Evolutionary conservation across 1,140 invertebrate species (phyloP), one percentile per base, ranked within the genome.

Genomic region (Stegodyphus dumicola): DNA sequence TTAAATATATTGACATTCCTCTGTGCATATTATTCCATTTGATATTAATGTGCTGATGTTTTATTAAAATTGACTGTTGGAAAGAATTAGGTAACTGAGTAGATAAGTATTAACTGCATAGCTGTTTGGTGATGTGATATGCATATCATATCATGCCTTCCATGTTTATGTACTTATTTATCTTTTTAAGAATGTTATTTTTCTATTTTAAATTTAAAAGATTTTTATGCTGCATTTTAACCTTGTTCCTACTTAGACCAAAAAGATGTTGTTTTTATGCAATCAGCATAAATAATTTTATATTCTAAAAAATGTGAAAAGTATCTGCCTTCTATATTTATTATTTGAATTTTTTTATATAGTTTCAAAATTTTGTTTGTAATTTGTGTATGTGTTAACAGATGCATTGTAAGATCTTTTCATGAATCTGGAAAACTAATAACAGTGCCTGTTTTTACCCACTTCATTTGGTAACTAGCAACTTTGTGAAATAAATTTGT

Each of bases 91-190:
- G 17, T 33, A 80, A 18, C 51, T 73, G 17, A 71, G 33, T 33
- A 33, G 64, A 76, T 60, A 54, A 77, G 67, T 60, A 56, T 51
- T 13, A 80, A 60, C n/a, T 64, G 18, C 52, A 56, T 73, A 80
- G 18, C 49, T 80, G 69, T 73, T 77, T 79, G 54, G 15, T 76
- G 76, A 66, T 65, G 49, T 70, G 33, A 69, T 52, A 60, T 60
- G 15, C 69, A 49, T 69, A 70, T 51, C 77, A 79, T 79, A 79
- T 79, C 77, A 79, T 56, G 77, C 77, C 60, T 79, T 79, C 66
- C n/a, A n/a, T 70, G 64, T 65, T 11, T 78, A 51, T 64, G 69
- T 78, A 17, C 49, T 7, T 78, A 49, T 71, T 33, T 71, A 52
- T 60, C 6, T n/a, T 60, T 48, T 80, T 80, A 60, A 71, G 6